These are phyloP conservation scores for Yponomeuta cagnagella DNA, from an alignment of 2,888 invertebrate species.

Conservation along the genomic window DNA sequence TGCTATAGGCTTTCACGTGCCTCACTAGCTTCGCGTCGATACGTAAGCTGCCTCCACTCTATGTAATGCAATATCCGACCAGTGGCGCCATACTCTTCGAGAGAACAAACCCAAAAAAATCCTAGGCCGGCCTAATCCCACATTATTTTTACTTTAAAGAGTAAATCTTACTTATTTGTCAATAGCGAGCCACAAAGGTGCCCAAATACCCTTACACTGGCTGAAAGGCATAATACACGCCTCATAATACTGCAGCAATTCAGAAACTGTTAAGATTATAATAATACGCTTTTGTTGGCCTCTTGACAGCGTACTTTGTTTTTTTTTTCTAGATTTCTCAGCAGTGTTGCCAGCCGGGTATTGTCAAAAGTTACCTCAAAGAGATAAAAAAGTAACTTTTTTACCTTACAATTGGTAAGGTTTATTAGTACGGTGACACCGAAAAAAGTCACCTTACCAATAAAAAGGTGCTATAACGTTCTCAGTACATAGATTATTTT, in stretches of 20 bases:
- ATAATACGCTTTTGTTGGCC: slow-evolving; percentile 69
- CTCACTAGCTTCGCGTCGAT: slow-evolving; percentile 38
- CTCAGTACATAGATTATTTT: too few species aligned
- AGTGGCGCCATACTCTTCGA: slow-evolving; percentile 59
- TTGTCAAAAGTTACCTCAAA: too few species aligned
- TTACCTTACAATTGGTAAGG: too few species aligned
- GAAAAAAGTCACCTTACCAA: too few species aligned
- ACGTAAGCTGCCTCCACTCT: slow-evolving; percentile 34
- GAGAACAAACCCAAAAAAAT: slow-evolving; percentile 41
- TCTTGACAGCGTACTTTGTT: slow-evolving; percentile 62
- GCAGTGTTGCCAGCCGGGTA: too few species aligned
- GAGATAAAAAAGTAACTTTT: too few species aligned
- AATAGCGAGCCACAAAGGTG: slow-evolving; percentile 72
- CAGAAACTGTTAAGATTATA: slow-evolving; percentile 73
- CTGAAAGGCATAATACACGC: slow-evolving; percentile 70
- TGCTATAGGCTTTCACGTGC: slow-evolving; percentile 33
- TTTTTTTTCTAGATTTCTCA: slow-evolving; percentile 34
- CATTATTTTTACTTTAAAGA: slow-evolving; percentile 63
- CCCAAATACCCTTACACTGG: slow-evolving; percentile 71
- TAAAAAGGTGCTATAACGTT: too few species aligned
- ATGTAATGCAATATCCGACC: slow-evolving; percentile 60
- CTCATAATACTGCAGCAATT: slow-evolving; percentile 70
- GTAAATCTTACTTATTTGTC: slow-evolving; percentile 74
- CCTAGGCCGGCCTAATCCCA: slow-evolving; percentile 60
- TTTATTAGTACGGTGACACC: too few species aligned